Evolutionary conservation across 2,797 vertebrate species (phyloP), one percentile per base, ranked within the genome.

Genomic region (Monodelphis domestica): DNA sequence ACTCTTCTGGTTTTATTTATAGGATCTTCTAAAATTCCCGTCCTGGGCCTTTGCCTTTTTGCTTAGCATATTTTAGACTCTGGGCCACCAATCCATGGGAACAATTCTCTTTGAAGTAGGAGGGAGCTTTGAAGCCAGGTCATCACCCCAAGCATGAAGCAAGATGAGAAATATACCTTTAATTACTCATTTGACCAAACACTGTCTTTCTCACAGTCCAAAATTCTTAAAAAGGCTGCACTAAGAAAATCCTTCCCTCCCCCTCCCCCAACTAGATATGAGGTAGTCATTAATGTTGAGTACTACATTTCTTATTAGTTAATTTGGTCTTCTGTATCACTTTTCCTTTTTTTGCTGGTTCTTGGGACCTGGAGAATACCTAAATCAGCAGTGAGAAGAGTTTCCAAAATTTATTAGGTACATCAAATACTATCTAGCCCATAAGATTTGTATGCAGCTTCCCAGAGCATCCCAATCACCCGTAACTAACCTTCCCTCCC

Each of bases 181-280:
- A 90, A 92, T 92, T 90, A 95, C 84, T 88, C 92, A 96, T 92
- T 95, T 94, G 63, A 94, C 55, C 59, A 93, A 96, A 94, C 52
- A 21, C 54, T 94, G n/a, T 30, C 55, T 92, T 95, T 93, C 92
- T 89, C 78, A 94, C 53, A 96, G 90, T 78, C 89, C 93, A 92
- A 90, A 78, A 88, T 91, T 95, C 92, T 78, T 78, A 45, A 78
- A 78, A 78, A 78, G n/a, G 21, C 21, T 96, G 2, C 10, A 91
- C 14, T 24, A 57, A 87, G 51, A 94, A 88, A 91, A 28, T 2
- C 29, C 78, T 38, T 5, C 5, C 3, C 11, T 14, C 1, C 10
- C n/a, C n/a, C 38, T 78, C 21, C 70, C n/a, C n/a, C 38, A 45
- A 45, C 70, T 45, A 45, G 70, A 78, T 24, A 78, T 26, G n/a